Evolutionary conservation across 2,888 invertebrate genomes (phyloP).

Genomic region (Drosophila affinis): DNA sequence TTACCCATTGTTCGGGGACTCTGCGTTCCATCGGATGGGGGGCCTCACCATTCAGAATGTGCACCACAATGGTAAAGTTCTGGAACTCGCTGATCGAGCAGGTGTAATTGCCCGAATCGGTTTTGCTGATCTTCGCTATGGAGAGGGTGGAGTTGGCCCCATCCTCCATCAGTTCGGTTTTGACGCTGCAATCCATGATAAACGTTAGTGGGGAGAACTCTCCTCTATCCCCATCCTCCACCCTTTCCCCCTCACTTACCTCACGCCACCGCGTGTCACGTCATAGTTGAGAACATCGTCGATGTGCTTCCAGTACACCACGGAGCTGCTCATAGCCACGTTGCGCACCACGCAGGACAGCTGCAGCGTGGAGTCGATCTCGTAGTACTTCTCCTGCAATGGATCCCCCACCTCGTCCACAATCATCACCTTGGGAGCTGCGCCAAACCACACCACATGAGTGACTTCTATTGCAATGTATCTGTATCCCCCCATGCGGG

Average conservation of each 20-base stretch:
- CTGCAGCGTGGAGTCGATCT: slow-evolving; percentile 86
- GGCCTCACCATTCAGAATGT: slow-evolving; percentile 85
- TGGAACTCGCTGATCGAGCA: slow-evolving; percentile 85
- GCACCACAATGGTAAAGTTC: slow-evolving; percentile 85
- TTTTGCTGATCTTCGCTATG: slow-evolving; percentile 85
- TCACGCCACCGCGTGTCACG: slow-evolving; percentile 85
- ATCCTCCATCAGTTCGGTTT: slow-evolving; percentile 85
- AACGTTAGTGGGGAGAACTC: background rate
- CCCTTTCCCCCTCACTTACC: slow-evolving; percentile 72
- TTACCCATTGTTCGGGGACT: background rate
- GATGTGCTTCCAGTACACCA: slow-evolving; percentile 85
- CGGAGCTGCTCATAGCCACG: slow-evolving; percentile 85
- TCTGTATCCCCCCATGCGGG: background rate
- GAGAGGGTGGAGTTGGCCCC: slow-evolving; percentile 85
- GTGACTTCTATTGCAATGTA: background rate
- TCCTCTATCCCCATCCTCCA: background rate
- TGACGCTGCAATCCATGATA: slow-evolving; percentile 81
- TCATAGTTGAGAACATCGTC: slow-evolving; percentile 85
- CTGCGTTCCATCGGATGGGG: background rate
- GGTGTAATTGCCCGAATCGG: slow-evolving; percentile 85
- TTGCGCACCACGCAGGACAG: slow-evolving; percentile 85
- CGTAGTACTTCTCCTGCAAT: slow-evolving; percentile 85
- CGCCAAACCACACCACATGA: background rate
- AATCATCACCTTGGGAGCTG: slow-evolving; percentile 86
- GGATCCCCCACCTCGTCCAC: slow-evolving; percentile 85